Evolutionary conservation across 2,113 vertebrate genomes (phyloP), one percentile per base, ranked within the genome.

Genomic region (Ibidorhyncha struthersii): DNA sequence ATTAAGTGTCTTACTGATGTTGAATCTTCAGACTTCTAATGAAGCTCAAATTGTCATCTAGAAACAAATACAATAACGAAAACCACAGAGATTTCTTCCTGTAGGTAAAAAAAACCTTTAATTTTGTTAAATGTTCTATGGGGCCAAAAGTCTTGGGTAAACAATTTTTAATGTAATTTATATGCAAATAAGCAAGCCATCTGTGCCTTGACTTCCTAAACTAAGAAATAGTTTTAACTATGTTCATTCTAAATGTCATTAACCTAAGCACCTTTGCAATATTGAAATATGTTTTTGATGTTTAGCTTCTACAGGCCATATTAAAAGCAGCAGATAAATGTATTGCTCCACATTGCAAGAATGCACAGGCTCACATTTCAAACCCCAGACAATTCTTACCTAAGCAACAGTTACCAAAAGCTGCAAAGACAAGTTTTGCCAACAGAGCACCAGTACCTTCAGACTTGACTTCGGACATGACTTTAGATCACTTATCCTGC

Each of bases 161-260:
- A 89, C 25, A 89, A 66, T n/a, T 79, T 94, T 86, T 45, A 50
- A 87, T 67, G 52, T 67, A 82, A 91, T 95, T 95, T 91, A 50
- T 87, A 90, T 92, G 90, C 84, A 94, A 95, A 89, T 92, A 90
- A 95, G 26, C 3, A 91, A 71, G 56, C 32, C 2, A 84, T 45
- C 38, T 85, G 32, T 96, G 61, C 65, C 74, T 85, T 36, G 40
- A 67, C 90, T 94, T 92, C 70, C 52, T 85, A 59, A 94, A 52
- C n/a, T 78, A 71, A 82, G 47, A 84, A 87, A 74, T 18, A 71
- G 10, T 81, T 58, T 86, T n/a, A 84, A 55, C 69, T 79, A 12
- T 36, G 67, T 78, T 71, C 6, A 34, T 82, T 93, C 55, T 59
- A 85, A 82, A 87, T 85, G 38, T 63, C 81, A 79, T 94, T 93